Conservation (phyloP, 2,888 invertebrate species). For the Stenchaetothrips biformis region DNA sequence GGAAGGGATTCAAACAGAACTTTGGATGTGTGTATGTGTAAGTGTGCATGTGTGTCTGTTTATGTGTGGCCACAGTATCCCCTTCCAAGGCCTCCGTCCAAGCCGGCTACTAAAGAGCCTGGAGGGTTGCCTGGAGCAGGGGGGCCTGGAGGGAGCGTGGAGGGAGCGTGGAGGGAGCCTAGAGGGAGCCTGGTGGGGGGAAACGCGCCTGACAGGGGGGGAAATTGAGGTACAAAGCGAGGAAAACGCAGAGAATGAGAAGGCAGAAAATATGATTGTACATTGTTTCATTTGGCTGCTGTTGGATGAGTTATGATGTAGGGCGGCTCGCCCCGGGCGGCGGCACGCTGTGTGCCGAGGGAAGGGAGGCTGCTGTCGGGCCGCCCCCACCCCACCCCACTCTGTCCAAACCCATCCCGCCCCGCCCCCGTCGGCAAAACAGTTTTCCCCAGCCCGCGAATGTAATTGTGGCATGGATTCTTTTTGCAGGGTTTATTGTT, state of each 20-base stretch:
- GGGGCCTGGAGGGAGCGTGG: too few relatives aligned
- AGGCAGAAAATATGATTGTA: conserved; percentile 25
- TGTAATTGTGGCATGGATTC: conserved; percentile 1
- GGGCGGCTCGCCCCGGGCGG: background rate
- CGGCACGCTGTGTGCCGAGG: background rate
- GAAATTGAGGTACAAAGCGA: background rate
- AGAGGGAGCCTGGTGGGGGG: background rate
- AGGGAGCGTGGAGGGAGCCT: background rate
- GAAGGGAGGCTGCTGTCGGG: background rate
- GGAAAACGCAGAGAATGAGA: conserved; percentile 5
- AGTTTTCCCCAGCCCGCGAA: too few relatives aligned
- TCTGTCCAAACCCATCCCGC: background rate
- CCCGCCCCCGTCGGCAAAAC: background rate
- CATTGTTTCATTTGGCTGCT: conserved; percentile 24
- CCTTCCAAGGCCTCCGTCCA: too few relatives aligned
- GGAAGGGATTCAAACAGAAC: background rate
- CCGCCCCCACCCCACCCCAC: background rate
- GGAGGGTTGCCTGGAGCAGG: too few relatives aligned
- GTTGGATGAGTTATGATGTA: conserved; percentile 13
- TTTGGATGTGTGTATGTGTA: background rate
- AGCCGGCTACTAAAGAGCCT: too few relatives aligned
- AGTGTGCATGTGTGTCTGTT: background rate
- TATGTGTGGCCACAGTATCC: too few relatives aligned
- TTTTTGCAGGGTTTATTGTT: conserved; percentile 17
- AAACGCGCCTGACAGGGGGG: background rate